phyloP scores from a whole-genome alignment of 2,888 invertebrate genomes.

The Tetanocera ferruginea region DNA sequence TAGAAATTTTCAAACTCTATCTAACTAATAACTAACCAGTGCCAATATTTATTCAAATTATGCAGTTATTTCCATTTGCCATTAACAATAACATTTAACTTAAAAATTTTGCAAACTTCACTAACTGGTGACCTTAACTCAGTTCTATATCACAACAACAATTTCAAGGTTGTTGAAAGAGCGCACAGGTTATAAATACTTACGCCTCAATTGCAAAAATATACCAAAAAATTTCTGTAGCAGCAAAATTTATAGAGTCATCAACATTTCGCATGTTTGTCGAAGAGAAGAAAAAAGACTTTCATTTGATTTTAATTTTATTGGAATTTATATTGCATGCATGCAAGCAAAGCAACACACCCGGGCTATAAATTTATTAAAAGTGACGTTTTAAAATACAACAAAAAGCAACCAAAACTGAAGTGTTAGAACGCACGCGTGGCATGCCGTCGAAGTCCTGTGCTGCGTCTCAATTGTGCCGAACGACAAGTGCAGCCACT shows the following conservation, averaged over 20 bases:
- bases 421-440: conserved; percentile 29
- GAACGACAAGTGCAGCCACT: conserved; percentile 4
- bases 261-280: conserved; percentile 7
- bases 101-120: background rate
- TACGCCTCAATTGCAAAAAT: background rate
- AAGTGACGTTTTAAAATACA: conserved; percentile 10
- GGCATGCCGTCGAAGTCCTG: background rate
- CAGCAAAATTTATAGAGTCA: background rate
- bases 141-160: background rate
- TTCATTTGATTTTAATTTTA: conserved; percentile 34
- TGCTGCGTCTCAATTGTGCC: conserved; percentile 18
- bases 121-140: background rate
- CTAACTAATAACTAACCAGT: no score
- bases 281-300: background rate
- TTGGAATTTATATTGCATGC: conserved; percentile 19
- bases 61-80: no score
- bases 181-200: background rate
- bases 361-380: background rate
- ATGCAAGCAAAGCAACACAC: conserved; percentile 14
- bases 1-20: no score
- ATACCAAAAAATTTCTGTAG: background rate
- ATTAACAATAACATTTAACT: no score
- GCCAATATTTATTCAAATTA: no score
- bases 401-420: background rate
- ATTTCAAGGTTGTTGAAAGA: conserved; percentile 1